Evolutionary conservation across 2,888 invertebrate species (phyloP), one percentile per base, ranked within the genome.

Genomic region (Luperina testacea): DNA sequence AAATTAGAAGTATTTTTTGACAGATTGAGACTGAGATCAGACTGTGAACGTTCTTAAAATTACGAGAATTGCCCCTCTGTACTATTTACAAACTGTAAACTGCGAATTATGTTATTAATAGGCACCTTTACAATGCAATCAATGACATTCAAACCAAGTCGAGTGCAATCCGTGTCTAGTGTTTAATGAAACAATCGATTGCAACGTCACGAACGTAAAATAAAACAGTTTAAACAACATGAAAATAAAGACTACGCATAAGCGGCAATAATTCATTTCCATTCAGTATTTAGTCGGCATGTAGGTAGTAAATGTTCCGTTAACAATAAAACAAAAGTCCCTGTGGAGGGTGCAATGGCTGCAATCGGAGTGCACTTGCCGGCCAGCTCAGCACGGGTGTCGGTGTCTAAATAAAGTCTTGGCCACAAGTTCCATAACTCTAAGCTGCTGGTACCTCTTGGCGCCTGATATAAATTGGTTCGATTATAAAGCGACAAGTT

Each of bases 401-500:
- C 65, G 61, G 67, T 75, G 68, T 72, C 76, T 76, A 77, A 81
- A 83, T 78, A 81, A 80, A 87, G 57, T 83, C 87, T 74, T 75
- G 73, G 51, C 45, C 82, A 67, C 78, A 38, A 65, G 69, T 74
- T 78, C 81, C 78, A 82, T 83, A 82, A 87, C 72, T 83, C 77
- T 81, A 75, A 82, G 74, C 72, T 79, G 77, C 82, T 85, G 78
- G 87, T 89, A 74, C 73, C 83, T 86, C 81, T 87, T 86, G 90
- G 90, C 90, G 90, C 91, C 90, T 88, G 89, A 91, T 92, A 92
- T 93, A 92, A 93, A 92, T 93, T 92, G 91, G 89, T 92, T 91
- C 90, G 90, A 92, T 94, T 93, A 92, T 92, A 92, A 91, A 90
- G 90, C 89, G 91, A 93, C 94, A 93, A 92, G 91, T 92, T 92